Evolutionary conservation across 2,113 vertebrate species (phyloP), one percentile per base, ranked within the genome.

Genomic region (Malurus melanocephalus): DNA sequence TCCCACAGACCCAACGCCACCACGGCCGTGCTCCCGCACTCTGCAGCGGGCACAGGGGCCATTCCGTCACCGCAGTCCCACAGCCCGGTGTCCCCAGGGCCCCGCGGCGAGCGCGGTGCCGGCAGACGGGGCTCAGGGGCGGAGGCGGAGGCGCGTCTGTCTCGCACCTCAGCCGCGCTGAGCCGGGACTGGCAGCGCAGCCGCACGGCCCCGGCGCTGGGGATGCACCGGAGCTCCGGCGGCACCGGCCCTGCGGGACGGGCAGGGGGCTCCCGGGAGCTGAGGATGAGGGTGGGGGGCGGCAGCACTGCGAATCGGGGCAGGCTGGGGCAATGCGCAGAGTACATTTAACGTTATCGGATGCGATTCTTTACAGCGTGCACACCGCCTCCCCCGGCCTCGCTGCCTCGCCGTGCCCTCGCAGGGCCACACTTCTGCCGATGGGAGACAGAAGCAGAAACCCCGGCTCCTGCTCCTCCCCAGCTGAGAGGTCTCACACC

Each of bases 51-150:
- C 46, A 22, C 51, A 14, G 66, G 55, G 65, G 14, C 43, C 19
- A 0, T 3, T 3, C 73, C 2, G 28, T 1, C 1, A 6, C 45
- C 20, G 59, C 1, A 3, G 64, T 15, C 45, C 66, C 27, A 4
- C 46, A 21, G 5, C 48, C 18, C 30, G 10, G 16, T 14, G 76
- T 52, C 13, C 30, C 45, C 18, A 0, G 16, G 56, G 26, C 40
- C 26, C 64, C 26, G 40, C 13, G 24, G 60, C 10, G 8, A 20
- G 82, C 4, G 10, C 69, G 14, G 45, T 18, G 75, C 75, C n/a
- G 26, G 56, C 72, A 86, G 68, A 17, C 9, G 27, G 53, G 90
- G 81, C 61, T 56, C 65, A 11, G 33, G n/a, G 18, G 33, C 21
- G 83, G 69, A 51, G 75, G 80, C 11, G n/a, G 38, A 11, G 75